phyloP scores from a whole-genome alignment of 2,888 invertebrate genomes.

The Seira musarum region DNA sequence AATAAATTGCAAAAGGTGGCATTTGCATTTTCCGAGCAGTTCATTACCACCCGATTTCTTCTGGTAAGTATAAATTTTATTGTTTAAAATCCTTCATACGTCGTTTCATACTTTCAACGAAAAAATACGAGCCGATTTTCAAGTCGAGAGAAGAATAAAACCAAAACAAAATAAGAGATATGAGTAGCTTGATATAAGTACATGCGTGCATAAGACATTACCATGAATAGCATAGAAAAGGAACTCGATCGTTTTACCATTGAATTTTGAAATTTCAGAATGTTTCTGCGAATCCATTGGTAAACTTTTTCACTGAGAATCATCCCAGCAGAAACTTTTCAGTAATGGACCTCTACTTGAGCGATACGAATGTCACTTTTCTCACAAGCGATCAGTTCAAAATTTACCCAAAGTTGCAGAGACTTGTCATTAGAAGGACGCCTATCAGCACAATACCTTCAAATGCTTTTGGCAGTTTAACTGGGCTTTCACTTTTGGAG shows the following conservation, averaged over 20 bases:
- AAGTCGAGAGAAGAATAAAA: too few relatives aligned
- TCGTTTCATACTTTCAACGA: too few relatives aligned
- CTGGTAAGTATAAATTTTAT: too few relatives aligned
- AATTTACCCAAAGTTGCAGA: slow-evolving; percentile 83
- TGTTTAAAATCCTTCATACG: too few relatives aligned
- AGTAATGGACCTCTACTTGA: slow-evolving; percentile 87
- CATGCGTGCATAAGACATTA: too few relatives aligned
- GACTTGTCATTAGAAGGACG: slow-evolving; percentile 80
- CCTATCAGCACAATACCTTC: slow-evolving; percentile 88
- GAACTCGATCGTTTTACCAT: too few relatives aligned
- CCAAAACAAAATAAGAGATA: too few relatives aligned
- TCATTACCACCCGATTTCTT: slow-evolving; percentile 80
- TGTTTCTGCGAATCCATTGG: slow-evolving; percentile 85
- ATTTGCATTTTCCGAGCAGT: slow-evolving; percentile 81
- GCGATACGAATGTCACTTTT: slow-evolving; percentile 85
- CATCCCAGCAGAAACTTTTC: slow-evolving; percentile 81
- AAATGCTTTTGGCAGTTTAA: slow-evolving; percentile 85
- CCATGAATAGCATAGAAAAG: too few relatives aligned
- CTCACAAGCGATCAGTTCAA: slow-evolving; percentile 90
- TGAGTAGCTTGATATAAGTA: too few relatives aligned
- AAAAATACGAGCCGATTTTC: too few relatives aligned
- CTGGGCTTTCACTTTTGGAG: slow-evolving; percentile 84
- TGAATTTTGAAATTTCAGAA: too few relatives aligned
- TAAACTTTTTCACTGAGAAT: slow-evolving; percentile 80
- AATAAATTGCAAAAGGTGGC: slow-evolving; percentile 88